phyloP scores from a whole-genome alignment of 1,140 invertebrate species.

The Pollicipes pollicipes region DNA sequence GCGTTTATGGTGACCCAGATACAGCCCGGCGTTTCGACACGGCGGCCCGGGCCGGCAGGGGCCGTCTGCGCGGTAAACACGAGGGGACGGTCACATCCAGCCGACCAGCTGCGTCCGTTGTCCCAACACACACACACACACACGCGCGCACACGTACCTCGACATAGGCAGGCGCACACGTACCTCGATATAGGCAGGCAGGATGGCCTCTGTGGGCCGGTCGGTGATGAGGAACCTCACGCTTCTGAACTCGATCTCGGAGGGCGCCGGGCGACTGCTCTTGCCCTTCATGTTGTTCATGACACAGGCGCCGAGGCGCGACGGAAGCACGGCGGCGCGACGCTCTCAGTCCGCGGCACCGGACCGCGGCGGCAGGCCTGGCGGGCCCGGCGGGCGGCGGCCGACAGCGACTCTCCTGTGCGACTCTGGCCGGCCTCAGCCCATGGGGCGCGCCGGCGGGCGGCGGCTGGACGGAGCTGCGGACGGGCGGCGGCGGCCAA shows the following conservation, averaged over 20 bases:
- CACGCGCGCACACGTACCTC: too few relatives aligned
- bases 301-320: neutral
- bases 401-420: too few relatives aligned
- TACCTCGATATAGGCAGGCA: constrained; percentile 78
- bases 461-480: neutral
- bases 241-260: constrained; percentile 83
- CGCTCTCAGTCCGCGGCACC: neutral
- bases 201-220: constrained; percentile 79
- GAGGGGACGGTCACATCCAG: too few relatives aligned
- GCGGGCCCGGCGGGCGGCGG: neutral
- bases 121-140: too few relatives aligned
- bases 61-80: too few relatives aligned
- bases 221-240: constrained; percentile 96
- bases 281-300: constrained; percentile 62
- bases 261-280: constrained; percentile 75
- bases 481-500: neutral
- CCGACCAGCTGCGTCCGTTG: too few relatives aligned
- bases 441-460: neutral
- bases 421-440: neutral
- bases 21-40: too few relatives aligned
- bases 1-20: too few relatives aligned
- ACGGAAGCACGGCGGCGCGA: neutral
- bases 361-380: neutral
- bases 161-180: constrained; percentile 17
- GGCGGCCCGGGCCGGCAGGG: too few relatives aligned